phyloP scores from a whole-genome alignment of 2,113 vertebrate genomes.

The Pipra filicauda region DNA sequence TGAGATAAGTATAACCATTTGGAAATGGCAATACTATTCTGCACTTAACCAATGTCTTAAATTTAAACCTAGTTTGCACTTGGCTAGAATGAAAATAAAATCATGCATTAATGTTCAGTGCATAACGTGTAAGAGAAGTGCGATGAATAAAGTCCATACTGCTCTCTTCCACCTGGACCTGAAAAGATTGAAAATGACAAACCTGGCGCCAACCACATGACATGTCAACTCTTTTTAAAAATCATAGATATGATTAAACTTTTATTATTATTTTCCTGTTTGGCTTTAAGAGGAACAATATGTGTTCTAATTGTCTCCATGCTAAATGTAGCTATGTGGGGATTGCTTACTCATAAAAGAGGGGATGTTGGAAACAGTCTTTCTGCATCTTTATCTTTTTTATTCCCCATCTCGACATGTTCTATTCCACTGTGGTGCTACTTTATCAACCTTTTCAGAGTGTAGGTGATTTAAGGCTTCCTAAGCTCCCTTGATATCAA shows the following conservation, averaged over 20 bases:
- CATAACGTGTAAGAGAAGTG: neutral
- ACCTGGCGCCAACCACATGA: neutral
- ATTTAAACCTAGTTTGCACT: neutral
- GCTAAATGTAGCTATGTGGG: neutral
- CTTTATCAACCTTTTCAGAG: neutral
- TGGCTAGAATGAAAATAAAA: neutral
- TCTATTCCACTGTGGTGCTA: neutral
- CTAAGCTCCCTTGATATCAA: neutral
- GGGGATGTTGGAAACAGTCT: neutral
- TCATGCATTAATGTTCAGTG: neutral
- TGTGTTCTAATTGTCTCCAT: neutral
- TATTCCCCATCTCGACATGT: neutral
- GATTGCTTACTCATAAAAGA: neutral
- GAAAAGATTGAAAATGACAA: neutral
- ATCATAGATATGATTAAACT: neutral
- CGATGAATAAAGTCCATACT: neutral
- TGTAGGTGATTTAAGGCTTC: neutral
- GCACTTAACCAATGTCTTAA: neutral
- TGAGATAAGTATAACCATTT: neutral
- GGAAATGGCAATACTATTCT: neutral
- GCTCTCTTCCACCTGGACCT: neutral
- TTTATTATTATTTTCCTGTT: neutral
- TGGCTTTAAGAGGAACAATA: neutral
- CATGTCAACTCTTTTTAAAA: neutral
- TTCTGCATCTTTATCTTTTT: neutral